Evolutionary conservation across 2,888 invertebrate species (phyloP), one percentile per base, ranked within the genome.

Genomic region (Thera britannica): DNA sequence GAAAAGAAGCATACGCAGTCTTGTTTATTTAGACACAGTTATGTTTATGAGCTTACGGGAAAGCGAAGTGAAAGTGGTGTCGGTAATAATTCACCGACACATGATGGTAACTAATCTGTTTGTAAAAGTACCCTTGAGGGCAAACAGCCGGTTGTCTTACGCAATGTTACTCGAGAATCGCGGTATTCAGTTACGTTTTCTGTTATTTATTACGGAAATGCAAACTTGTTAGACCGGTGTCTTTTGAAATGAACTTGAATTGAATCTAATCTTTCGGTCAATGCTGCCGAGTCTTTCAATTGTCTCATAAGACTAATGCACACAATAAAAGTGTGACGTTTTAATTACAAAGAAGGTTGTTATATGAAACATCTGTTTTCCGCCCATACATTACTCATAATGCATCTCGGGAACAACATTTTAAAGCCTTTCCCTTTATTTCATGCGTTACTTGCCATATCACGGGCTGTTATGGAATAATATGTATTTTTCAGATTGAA

Each of bases 61-160:
- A 68, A 68, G 66, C 55, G 55, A 68, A 70, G 75, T 67, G 75
- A 76, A 76, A 76, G 75, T 74, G 60, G 58, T 60, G 57, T 61
- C 51, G 63, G 65, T 75, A 74, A 71, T 74, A 72, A 74, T 67
- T 72, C 72, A 71, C 71, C 59, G 66, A 67, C 70, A 69, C 58
- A 71, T 68, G 74, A 74, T 74, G 73, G 77, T 77, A 75, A 77
- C 74, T 75, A 75, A 78, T 78, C 69, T 74, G 66, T 77, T 65
- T 77, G 77, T 74, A 74, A 76, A 72, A 71, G 74, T 71, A 77
- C 72, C 71, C 67, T 56, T 63, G 66, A 65, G 65, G 58, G 67
- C 62, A 61, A 66, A 64, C 64, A 64, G 68, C n/a, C 72, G 64
- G 68, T 60, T 62, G 63, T 66, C 69, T 75, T 74, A 65, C 62